Percentiles rank a stretch among this genome's conserved stretches.
Evolutionary conservation across 2,888 invertebrate genomes (phyloP).

Genomic region (Leucophora obtusa): DNA sequence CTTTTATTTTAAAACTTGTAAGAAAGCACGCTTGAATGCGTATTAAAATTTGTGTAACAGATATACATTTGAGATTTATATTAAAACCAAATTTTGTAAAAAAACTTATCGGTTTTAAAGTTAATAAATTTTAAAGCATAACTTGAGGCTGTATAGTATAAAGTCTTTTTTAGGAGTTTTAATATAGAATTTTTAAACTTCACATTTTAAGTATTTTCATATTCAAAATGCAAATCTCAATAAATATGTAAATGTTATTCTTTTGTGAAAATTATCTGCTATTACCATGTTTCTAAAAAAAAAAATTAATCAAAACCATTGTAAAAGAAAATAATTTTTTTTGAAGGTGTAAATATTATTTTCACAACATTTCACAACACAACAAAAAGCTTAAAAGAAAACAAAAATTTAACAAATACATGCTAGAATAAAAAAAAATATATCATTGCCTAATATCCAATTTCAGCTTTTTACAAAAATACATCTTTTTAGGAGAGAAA

Average conservation of each 20-base stretch:
- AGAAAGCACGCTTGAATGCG: no score
- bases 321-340: constrained; percentile 17
- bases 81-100: no score
- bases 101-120: no score
- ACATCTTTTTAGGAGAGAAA: no score
- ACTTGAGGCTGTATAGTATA: neutral
- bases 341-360: constrained; percentile 33
- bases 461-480: no score
- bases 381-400: constrained; percentile 26
- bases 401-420: constrained; percentile 23
- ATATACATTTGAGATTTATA: no score
- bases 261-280: neutral
- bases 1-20: no score
- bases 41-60: no score
- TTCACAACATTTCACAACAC: constrained; percentile 16
- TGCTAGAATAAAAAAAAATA: constrained; percentile 10
- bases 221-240: neutral
- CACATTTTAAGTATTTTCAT: neutral
- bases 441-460: no score
- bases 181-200: neutral
- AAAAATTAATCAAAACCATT: constrained; percentile 36
- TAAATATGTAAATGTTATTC: neutral
- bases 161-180: neutral
- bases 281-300: neutral
- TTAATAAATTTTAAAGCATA: neutral